A percentile compares a stretch with the other conserved stretches of the same genome.
Conservation (phyloP, 2,113 vertebrate species). For the Myxocyprinus asiaticus region DNA sequence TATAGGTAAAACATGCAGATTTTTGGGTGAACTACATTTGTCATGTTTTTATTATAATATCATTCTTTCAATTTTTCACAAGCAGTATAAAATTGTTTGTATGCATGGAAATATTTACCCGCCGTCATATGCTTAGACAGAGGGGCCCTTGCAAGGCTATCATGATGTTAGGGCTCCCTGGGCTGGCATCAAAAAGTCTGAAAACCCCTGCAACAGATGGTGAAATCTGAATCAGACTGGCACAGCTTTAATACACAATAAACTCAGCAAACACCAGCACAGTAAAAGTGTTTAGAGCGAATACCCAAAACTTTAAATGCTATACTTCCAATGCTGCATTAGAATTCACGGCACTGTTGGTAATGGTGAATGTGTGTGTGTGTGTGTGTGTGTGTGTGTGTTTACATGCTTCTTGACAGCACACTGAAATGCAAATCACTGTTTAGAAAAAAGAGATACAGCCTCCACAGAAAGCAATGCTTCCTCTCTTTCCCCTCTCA, state of each 20-base stretch:
- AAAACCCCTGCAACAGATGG: too few species aligned
- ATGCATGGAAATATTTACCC: too few species aligned
- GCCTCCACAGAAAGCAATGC: conserved; percentile 41
- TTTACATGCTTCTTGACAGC: conserved; percentile 41
- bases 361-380: conserved; percentile 26
- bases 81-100: too few species aligned
- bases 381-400: conserved; percentile 16
- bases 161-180: too few species aligned
- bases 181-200: too few species aligned
- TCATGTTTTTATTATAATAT: too few species aligned
- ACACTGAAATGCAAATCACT: conserved; percentile 55
- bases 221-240: too few species aligned
- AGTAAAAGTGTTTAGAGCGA: neutral
- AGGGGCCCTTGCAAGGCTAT: too few species aligned
- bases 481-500: conserved; percentile 45
- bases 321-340: conserved; percentile 16
- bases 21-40: too few species aligned
- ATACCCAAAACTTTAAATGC: conserved; percentile 10
- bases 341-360: conserved; percentile 4
- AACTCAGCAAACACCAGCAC: neutral
- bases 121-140: too few species aligned
- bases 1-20: too few species aligned
- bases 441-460: conserved; percentile 47
- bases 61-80: too few species aligned
- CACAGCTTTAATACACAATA: neutral